Base-by-base conservation (phyloP, 1,140 invertebrate genomes). In the Meloidogyne exigua region DNA sequence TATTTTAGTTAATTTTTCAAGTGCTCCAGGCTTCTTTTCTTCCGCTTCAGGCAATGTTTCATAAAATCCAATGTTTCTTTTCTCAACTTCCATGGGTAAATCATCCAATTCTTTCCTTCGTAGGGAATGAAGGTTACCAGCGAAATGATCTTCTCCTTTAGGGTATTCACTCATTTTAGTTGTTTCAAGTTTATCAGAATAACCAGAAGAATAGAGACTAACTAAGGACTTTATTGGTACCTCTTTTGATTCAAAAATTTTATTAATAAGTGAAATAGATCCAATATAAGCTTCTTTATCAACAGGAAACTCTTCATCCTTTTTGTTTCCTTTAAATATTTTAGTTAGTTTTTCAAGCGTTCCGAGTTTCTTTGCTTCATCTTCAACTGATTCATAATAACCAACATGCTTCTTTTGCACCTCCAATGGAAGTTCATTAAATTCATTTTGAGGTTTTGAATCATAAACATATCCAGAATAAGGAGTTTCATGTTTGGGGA, bases 131-230 rank as follows among this genome's bases (percentile, higher is more conserved):
- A 57, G 5, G 13, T 57, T 3, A 0, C 12, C 49, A 57, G 13
- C 1, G 21, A 9, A 57, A 2, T 18, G 49, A 15, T n/a, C 2
- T 15, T 57, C 49, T n/a, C 7, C 10, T 21, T n/a, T 2, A 9
- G 49, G 49, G 21, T 3, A 32, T 32, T 3, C 28, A 32, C 28
- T 18, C 2, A 15, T 44, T 44, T 44, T 44, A 1, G 13, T 57
- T 13, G 13, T 13, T 28, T n/a, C 2, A 28, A 28, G n/a, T 39
- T 79, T 77, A 73, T 79, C 77, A 67, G 67, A 79, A 74, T 77
- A 77, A 26, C 78, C 76, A 25, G 68, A 32, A 42, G 62, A 68
- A 23, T 79, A 79, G 7, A 79, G 69, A 21, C 5, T 67, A n/a
- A 67, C 66, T 3, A 67, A 7, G 18, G 66, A 25, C 18, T 23